A percentile compares a stretch with the other conserved stretches of the same genome.
Evolutionary conservation across 2,113 vertebrate species (phyloP).

Genomic region (Hemicordylus capensis): DNA sequence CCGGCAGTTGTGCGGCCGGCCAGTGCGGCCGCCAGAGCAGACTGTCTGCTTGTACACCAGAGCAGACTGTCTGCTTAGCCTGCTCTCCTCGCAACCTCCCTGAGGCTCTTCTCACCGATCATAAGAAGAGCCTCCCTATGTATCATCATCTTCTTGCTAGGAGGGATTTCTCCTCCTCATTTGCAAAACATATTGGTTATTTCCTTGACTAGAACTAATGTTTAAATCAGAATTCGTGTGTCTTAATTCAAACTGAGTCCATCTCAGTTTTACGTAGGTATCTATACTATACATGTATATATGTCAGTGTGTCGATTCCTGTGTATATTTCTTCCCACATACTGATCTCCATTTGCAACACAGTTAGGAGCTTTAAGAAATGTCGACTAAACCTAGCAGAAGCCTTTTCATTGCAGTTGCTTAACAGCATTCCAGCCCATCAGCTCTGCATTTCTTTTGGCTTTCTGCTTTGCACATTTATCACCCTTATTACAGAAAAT

Average conservation of each 20-base stretch:
- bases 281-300: background rate
- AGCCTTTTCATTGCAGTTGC: background rate
- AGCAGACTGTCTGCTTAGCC: too few relatives aligned
- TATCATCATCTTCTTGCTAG: too few relatives aligned
- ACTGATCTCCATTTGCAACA: background rate
- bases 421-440: background rate
- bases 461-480: background rate
- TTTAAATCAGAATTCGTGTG: background rate
- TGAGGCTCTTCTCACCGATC: too few relatives aligned
- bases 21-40: too few relatives aligned
- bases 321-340: background rate
- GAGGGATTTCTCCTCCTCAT: too few relatives aligned
- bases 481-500: too few relatives aligned
- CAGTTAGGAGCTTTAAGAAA: background rate
- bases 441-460: background rate
- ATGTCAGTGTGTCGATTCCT: background rate
- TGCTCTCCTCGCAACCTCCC: too few relatives aligned
- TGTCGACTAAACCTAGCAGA: background rate
- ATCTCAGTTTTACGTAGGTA: background rate
- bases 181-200: too few relatives aligned
- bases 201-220: background rate
- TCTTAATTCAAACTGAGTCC: background rate
- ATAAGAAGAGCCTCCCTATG: too few relatives aligned
- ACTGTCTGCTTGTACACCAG: too few relatives aligned
- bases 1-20: too few relatives aligned